Evolutionary conservation across 2,113 vertebrate species (phyloP).

Genomic region (Nanorana parkeri): DNA sequence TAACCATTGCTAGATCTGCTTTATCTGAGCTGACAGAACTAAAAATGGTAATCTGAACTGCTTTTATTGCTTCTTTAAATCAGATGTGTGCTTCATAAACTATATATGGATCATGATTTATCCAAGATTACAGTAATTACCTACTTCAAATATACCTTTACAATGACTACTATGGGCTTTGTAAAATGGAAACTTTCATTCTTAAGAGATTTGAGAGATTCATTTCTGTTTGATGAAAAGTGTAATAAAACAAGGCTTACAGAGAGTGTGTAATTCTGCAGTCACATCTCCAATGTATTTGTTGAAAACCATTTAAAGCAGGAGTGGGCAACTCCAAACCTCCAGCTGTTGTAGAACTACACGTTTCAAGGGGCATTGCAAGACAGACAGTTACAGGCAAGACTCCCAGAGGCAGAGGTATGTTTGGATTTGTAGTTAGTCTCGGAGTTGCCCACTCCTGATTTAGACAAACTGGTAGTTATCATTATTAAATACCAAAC

Average conservation of each 20-base stretch:
- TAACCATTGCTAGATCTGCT: constrained; percentile 40
- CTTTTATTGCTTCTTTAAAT: constrained; percentile 41
- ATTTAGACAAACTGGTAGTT: background rate
- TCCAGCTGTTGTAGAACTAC: too few species aligned
- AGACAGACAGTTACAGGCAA: too few species aligned
- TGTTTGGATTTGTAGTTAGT: too few species aligned
- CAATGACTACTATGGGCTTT: background rate
- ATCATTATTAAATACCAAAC: background rate
- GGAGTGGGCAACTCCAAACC: too few species aligned
- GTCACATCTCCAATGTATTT: background rate
- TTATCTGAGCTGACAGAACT: constrained; percentile 45
- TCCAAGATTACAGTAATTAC: constrained; percentile 28
- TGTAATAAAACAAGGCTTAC: background rate
- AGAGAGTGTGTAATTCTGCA: background rate
- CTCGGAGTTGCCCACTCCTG: too few species aligned
- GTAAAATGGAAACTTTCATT: constrained; percentile 30
- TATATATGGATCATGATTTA: constrained; percentile 40
- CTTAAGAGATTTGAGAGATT: constrained; percentile 5
- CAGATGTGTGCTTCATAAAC: constrained; percentile 34
- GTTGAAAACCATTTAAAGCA: background rate
- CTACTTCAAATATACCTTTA: constrained; percentile 24
- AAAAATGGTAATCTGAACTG: constrained; percentile 23
- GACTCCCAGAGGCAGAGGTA: too few species aligned
- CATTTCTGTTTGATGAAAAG: background rate
- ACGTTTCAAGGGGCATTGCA: too few species aligned